Base-by-base conservation (phyloP, 2,888 invertebrate genomes). In the Urechis unicinctus region DNA sequence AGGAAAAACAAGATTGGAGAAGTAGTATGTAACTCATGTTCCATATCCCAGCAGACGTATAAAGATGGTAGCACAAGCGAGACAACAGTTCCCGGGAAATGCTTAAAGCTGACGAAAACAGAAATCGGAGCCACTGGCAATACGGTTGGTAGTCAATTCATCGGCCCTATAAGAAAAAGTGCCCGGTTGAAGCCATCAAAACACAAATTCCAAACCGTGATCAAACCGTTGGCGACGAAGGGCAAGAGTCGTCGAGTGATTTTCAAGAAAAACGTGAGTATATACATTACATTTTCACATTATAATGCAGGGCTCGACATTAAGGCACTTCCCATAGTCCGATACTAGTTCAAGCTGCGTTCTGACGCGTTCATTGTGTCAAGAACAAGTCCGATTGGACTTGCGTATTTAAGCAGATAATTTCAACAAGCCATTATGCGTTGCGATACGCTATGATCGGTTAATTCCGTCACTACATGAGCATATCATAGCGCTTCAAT, bases 241-340 rank as follows among this genome's bases (percentile, higher is more conserved):
- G 88, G 89, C 1, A 85, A 88, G 66, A 88, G 88, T 21, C 82
- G 91, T 2, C 80, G 91, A 59, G 84, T 86, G 52, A 83, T 91
- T 56, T 88, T 89, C 63, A 77, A 77, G 75, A 85, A 87, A 67
- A 84, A 70, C 61, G 78, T 77, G 68, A 68, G 71, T 64, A 9
- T 13, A 24, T n/a, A n/a, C n/a, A n/a, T n/a, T n/a, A n/a, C n/a
- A n/a, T n/a, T n/a, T n/a, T n/a, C n/a, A n/a, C n/a, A n/a, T n/a
- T n/a, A n/a, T n/a, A n/a, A n/a, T n/a, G n/a, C n/a, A n/a, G n/a
- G n/a, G n/a, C n/a, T n/a, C n/a, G n/a, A n/a, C n/a, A n/a, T n/a
- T n/a, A n/a, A n/a, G n/a, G n/a, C 17, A 21, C 2, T 25, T 13
- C 17, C 3, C 26, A 17, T 0, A 2, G 25, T 22, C 2, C 21